A percentile compares a stretch with the other conserved stretches of the same genome.
Evolutionary conservation across 2,888 invertebrate genomes (phyloP).

Genomic region (Diplolepis rosae): DNA sequence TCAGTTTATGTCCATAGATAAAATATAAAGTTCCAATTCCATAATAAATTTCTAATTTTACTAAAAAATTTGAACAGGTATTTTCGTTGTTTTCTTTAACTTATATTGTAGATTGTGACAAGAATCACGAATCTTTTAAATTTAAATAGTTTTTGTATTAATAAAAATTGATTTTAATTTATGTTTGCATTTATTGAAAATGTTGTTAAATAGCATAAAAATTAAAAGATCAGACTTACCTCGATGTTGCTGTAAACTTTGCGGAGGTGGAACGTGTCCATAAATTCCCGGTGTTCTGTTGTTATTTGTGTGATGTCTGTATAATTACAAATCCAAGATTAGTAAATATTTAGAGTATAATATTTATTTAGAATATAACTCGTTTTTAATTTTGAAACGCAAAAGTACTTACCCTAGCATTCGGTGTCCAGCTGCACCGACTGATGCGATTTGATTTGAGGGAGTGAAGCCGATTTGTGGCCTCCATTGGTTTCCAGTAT

Average conservation of each 20-base stretch:
- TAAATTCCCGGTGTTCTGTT: conserved; percentile 65
- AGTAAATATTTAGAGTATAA: neutral
- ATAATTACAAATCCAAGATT: conserved; percentile 35
- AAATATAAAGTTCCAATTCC: too few relatives aligned
- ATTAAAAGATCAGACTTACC: conserved; percentile 30
- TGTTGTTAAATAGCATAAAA: too few relatives aligned
- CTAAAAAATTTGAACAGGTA: too few relatives aligned
- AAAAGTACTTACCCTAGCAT: conserved; percentile 78
- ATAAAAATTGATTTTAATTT: too few relatives aligned
- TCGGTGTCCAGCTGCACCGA: conserved; percentile 84
- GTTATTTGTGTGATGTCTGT: conserved; percentile 65
- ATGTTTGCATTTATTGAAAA: too few relatives aligned
- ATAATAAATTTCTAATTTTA: too few relatives aligned
- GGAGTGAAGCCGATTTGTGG: conserved; percentile 87
- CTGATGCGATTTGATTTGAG: conserved; percentile 78
- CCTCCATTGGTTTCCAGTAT: conserved; percentile 75
- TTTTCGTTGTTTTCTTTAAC: too few relatives aligned
- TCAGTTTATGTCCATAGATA: too few relatives aligned
- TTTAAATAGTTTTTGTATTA: too few relatives aligned
- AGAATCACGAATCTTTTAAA: too few relatives aligned
- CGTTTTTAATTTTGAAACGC: too few relatives aligned
- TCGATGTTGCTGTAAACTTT: conserved; percentile 25
- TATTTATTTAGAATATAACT: conserved; percentile 6
- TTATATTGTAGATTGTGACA: too few relatives aligned
- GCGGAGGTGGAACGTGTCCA: conserved; percentile 67